Base-by-base conservation (phyloP, 1,140 invertebrate species). In the Eumaeus atala region DNA sequence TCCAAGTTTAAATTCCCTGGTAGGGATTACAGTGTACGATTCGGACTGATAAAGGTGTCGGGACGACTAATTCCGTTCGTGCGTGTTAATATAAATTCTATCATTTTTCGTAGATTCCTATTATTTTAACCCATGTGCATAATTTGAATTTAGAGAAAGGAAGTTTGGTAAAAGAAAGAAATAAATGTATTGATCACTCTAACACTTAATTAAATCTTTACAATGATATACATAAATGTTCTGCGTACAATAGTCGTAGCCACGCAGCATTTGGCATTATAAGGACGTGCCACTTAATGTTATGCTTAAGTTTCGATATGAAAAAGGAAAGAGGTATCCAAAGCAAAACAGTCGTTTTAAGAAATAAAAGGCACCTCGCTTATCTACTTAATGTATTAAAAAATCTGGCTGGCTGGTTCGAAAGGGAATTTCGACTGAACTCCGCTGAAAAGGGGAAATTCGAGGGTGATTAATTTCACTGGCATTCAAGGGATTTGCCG, bases 401-500 rank as follows among this genome's bases (percentile, higher is more conserved):
- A 63, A 70, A 70, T 57, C 59, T 61, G 38, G 53, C 59, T 62
- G 62, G 62, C 66, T 68, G 54, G 54, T 66, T 67, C 67, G 61
- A 64, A 72, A 68, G 62, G 61, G 62, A 71, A 73, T 72, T 74
- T 72, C 58, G 66, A 65, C 44, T 66, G 62, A 71, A 63, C 64
- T 56, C 64, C 40, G 50, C 58, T 54, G 50, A 48, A 54, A 66
- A 70, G 72, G 66, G 62, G 67, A 76, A 71, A 64, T 55, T 72
- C 64, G 64, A 62, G 69, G 62, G 66, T 80, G 76, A 81, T 84
- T 81, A 79, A 81, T 81, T 79, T 79, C 60, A 54, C 59, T 59
- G 66, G 68, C 78, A 77, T 82, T 71, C 66, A 62, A 65, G 69
- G 72, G 70, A 81, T 74, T 81, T 70, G 61, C 67, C 51, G 21